Evolutionary conservation across 2,113 vertebrate species (phyloP).

Genomic region (Orthochromis malagaraziensis): DNA sequence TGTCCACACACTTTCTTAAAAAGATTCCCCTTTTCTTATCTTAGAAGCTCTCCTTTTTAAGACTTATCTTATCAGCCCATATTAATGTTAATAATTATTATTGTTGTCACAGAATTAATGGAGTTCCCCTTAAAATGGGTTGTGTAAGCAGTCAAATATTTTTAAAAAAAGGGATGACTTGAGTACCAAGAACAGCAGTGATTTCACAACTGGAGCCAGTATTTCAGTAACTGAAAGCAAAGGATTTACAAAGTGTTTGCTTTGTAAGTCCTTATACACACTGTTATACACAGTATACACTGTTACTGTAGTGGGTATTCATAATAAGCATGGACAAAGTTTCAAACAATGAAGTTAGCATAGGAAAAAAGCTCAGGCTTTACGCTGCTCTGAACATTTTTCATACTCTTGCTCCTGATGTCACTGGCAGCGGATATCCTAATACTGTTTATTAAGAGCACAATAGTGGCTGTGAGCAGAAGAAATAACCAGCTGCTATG

Average conservation of each 20-base stretch:
- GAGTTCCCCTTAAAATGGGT: not conserved
- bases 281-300: not conserved
- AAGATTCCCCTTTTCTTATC: not conserved
- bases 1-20: not conserved
- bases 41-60: not conserved
- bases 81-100: not conserved
- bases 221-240: not conserved
- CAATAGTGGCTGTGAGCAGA: not conserved
- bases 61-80: not conserved
- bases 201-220: not conserved
- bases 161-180: not conserved
- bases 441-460: not conserved
- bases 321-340: not conserved
- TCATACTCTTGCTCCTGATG: not conserved
- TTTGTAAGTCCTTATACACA: not conserved
- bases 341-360: not conserved
- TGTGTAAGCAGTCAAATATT: not conserved
- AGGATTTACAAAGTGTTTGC: not conserved
- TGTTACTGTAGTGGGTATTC: not conserved
- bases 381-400: not conserved
- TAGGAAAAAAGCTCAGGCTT: not conserved
- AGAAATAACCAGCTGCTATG: not conserved
- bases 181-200: not conserved
- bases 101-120: not conserved
- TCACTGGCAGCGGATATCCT: not conserved